Percentiles rank a stretch among this genome's conserved stretches.
Evolutionary conservation across 2,797 vertebrate genomes (phyloP).

Genomic region (Bucorvus abyssinicus): DNA sequence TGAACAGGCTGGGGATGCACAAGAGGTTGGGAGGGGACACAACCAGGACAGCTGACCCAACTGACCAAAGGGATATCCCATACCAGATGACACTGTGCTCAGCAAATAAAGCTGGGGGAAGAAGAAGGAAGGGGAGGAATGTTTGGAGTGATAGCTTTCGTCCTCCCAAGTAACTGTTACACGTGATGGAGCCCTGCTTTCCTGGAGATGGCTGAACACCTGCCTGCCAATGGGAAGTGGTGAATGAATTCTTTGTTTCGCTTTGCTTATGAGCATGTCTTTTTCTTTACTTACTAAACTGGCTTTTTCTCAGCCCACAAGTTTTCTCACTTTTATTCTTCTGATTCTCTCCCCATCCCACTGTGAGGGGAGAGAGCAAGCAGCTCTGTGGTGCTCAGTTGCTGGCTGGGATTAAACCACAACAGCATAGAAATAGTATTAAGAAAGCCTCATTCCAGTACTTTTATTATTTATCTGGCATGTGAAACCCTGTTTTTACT

Average conservation of each 20-base stretch:
- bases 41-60: background rate
- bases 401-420: background rate
- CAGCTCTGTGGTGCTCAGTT: background rate
- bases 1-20: background rate
- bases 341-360: background rate
- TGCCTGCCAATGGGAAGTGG: background rate
- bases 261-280: background rate
- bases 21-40: background rate
- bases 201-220: background rate
- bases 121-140: background rate
- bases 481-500: background rate
- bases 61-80: background rate
- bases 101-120: background rate
- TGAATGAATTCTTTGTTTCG: background rate
- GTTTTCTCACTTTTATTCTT: background rate
- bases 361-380: background rate
- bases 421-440: background rate
- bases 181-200: background rate
- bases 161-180: background rate
- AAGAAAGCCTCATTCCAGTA: background rate
- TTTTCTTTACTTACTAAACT: background rate
- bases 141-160: background rate
- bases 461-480: background rate
- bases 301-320: background rate
- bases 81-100: background rate